Evolutionary conservation across 2,113 vertebrate genomes (phyloP), one percentile per base, ranked within the genome.

Genomic region (Neogobius melanostomus): DNA sequence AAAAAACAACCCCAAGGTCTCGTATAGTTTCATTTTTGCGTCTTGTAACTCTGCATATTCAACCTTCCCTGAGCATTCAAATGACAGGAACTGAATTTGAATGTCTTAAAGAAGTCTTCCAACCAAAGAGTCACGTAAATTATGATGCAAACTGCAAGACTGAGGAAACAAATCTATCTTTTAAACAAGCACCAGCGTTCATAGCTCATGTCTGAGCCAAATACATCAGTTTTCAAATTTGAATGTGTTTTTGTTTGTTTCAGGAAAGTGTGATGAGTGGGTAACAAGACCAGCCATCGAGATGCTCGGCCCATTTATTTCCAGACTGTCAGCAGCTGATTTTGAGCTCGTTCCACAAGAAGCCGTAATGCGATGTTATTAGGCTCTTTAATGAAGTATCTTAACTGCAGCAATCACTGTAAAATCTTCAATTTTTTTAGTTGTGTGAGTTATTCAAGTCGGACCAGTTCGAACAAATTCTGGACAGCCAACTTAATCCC

Each of bases 271-370:
- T 72, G 52, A 69, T 14, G 15, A 73, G 3, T 92, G 90, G 91
- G 67, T 92, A 68, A 61, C 65, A 15, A 4, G 0, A 1, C 73
- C 82, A 0, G 56, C 61, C 0, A 15, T 92, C 64, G 47, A 6
- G 60, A 86, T 83, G 69, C 74, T 93, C 72, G 92, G 92, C 9
- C 82, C 77, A 1, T 92, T 75, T 49, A 5, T 90, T 12, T 71
- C 76, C 8, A 10, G 5, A 1, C 56, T 92, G 56, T 1, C 46
- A n/a, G 7, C 77, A n/a, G n/a, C 0, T 0, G 90, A 92, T 60
- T 10, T 90, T 1, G 79, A 82, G 5, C 68, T 44, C 14, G 82
- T 72, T 68, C 52, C 85, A 21, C 11, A 71, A 43, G 74, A 84
- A 36, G 65, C 78, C 75, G 91, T 92, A 21, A 76, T 63, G 9